Conservation (phyloP, 2,797 vertebrate species). For the Mionectes olivaceus region DNA sequence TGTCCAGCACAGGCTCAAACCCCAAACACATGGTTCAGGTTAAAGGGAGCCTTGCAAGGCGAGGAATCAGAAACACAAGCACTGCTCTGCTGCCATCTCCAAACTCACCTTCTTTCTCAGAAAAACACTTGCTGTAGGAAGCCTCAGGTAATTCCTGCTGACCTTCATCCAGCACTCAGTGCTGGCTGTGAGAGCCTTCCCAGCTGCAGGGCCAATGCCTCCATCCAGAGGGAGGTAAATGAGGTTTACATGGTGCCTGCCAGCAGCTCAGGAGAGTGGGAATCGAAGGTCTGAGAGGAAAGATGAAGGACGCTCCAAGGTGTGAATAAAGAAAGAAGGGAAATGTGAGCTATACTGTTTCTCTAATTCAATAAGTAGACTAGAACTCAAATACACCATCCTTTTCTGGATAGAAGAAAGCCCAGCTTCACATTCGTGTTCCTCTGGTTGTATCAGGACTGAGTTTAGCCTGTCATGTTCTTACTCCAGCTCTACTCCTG, state of each 20-base stretch:
- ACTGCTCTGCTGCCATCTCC: not conserved
- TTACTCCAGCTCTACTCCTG: not conserved
- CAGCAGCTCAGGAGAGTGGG: not conserved
- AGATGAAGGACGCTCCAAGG: not conserved
- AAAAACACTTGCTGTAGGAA: not conserved
- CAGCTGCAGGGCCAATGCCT: not conserved
- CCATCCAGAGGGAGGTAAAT: not conserved
- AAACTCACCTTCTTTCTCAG: not conserved
- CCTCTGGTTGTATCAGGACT: not conserved
- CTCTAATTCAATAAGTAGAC: not conserved
- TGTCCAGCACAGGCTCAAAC: not conserved
- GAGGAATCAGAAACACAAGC: not conserved
- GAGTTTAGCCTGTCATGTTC: not conserved
- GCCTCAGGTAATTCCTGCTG: not conserved
- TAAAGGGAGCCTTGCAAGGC: too few species aligned
- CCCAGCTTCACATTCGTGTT: not conserved
- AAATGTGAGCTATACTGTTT: not conserved
- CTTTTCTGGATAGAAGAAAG: not conserved
- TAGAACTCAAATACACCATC: not conserved
- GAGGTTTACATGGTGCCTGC: not conserved
- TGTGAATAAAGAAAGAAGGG: not conserved
- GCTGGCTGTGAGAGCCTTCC: not conserved
- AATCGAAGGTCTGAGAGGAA: not conserved
- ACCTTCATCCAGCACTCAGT: not conserved
- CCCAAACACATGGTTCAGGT: rapidly evolving